Evolutionary conservation across 2,113 vertebrate species (phyloP), one percentile per base, ranked within the genome.

Genomic region (Phaethornis superciliosus): DNA sequence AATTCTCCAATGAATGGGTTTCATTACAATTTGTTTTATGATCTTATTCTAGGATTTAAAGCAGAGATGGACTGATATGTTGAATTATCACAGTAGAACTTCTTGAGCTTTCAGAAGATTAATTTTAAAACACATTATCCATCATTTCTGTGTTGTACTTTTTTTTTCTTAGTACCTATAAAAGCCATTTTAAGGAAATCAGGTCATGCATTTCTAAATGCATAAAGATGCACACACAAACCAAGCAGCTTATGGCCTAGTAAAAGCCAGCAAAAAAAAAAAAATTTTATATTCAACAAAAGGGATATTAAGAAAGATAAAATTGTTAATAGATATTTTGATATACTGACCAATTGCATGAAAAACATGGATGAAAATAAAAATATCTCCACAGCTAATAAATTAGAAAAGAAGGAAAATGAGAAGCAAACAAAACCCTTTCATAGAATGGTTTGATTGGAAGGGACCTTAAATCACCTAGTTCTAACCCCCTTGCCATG

Each of bases 11-110:
- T 59, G 18, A 93, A 81, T 32, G 58, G 56, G 20, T 83, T 95
- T 94, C 88, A 90, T 75, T 76, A 83, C 84, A 62, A 79, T 84
- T 94, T 93, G 90, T 32, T 94, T 95, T 88, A 95, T 2, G 42
- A 32, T 68, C 90, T 86, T 71, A 11, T 75, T 86, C 88, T 78
- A 71, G 72, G 55, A 74, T 95, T 89, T 91, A 94, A 93, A 83
- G 64, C 32, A 75, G 63, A 94, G 90, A 79, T 81, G 30, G 82
- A 93, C 23, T 94, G 76, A 85, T 93, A 75, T 0, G 1, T 58
- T 88, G 85, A 90, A 94, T 81, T 93, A 95, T 78, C 79, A 86
- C 49, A 75, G 19, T 17, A 89, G 72, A 94, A 88, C 35, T 81
- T 70, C 62, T 75, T 75, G 40, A 93, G 90, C 72, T 86, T 90